Conservation (phyloP, 2,113 vertebrate genomes). For the Microcebus murinus region DNA sequence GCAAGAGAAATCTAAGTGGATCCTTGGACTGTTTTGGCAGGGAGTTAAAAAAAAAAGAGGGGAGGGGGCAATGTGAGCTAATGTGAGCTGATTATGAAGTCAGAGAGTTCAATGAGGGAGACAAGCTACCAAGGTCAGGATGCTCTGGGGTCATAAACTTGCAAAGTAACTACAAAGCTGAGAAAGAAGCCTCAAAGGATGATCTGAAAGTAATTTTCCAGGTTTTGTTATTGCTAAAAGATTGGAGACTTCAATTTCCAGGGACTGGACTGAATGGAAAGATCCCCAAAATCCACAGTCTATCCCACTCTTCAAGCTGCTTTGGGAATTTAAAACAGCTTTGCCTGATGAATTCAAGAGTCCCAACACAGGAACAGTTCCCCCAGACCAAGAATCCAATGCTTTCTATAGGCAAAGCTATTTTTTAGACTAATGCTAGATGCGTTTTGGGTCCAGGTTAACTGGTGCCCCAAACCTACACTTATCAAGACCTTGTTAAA, state of each 20-base stretch:
- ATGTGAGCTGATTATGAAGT: not conserved
- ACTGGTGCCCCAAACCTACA: not conserved
- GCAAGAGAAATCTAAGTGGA: constrained; percentile 64
- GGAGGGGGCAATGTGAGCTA: too few relatives aligned
- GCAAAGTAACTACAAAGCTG: not conserved
- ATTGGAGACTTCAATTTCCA: not conserved
- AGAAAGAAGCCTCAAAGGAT: not conserved
- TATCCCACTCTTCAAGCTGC: not conserved
- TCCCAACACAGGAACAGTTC: fast-evolving
- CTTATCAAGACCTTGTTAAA: not conserved
- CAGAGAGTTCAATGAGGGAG: not conserved
- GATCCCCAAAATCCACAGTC: not conserved
- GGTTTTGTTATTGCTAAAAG: not conserved
- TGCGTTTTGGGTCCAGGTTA: not conserved
- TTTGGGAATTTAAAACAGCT: not conserved
- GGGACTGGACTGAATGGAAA: not conserved
- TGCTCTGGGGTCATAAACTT: not conserved
- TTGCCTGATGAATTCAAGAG: fast-evolving
- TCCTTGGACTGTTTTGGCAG: not conserved
- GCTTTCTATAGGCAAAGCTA: not conserved
- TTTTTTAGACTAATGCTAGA: not conserved
- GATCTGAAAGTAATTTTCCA: not conserved
- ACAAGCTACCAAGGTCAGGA: not conserved
- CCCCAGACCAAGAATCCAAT: fast-evolving
- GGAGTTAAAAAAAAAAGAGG: too few relatives aligned